phyloP scores from a whole-genome alignment of 2,888 invertebrate species.

The Athalia rosae region DNA sequence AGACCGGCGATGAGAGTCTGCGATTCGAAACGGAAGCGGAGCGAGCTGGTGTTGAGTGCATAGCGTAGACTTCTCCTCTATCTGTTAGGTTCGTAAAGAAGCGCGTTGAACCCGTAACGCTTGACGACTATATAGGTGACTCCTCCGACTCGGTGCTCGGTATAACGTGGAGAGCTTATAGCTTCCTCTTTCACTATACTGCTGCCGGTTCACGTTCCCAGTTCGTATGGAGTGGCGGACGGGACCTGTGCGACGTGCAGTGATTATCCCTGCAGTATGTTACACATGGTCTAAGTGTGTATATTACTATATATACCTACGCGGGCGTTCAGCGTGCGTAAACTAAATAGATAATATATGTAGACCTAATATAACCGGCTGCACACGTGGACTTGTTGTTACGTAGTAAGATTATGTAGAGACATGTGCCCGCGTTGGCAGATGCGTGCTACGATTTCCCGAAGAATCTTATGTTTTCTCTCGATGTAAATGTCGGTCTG shows the following conservation, averaged over 20 bases:
- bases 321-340: slow-evolving; percentile 16
- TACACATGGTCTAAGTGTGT: too few species aligned
- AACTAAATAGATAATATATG: not conserved
- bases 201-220: too few species aligned
- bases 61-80: not conserved
- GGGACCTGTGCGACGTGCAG: too few species aligned
- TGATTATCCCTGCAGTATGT: too few species aligned
- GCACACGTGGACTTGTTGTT: slow-evolving; percentile 18
- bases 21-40: slow-evolving; percentile 35
- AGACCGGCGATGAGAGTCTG: not conserved
- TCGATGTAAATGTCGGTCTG: too few species aligned
- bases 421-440: too few species aligned
- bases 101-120: slow-evolving; percentile 44
- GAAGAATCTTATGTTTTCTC: too few species aligned
- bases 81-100: not conserved
- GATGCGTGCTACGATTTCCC: too few species aligned
- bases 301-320: not conserved
- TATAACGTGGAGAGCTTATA: not conserved
- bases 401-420: not conserved
- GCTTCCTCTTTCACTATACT: slow-evolving; percentile 27
- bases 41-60: not conserved
- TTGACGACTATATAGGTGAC: slow-evolving; percentile 38
- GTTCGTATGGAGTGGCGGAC: too few species aligned
- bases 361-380: not conserved
- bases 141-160: slow-evolving; percentile 8